phyloP scores from a whole-genome alignment of 64 coral and sea anemone species.

The Pocillopora damicornis region DNA sequence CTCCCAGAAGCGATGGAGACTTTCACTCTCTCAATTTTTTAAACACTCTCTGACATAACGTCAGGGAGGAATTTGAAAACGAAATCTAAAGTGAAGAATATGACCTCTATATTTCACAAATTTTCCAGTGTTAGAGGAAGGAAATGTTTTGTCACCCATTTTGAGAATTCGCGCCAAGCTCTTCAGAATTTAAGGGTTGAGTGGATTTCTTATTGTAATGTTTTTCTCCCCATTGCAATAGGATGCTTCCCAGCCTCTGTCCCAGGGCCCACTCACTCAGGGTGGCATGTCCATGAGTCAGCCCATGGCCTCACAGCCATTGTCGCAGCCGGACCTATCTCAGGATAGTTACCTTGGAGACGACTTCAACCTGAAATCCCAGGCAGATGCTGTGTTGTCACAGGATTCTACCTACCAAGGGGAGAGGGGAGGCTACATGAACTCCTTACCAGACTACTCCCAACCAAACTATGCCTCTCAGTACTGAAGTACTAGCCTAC shows the following conservation, averaged over 20 bases:
- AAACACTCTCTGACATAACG: too few relatives aligned
- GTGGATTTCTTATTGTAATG: background rate
- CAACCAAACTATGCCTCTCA: slow-evolving; percentile 99
- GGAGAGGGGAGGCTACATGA: slow-evolving; percentile 96
- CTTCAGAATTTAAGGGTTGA: background rate
- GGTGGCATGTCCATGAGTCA: slow-evolving; percentile 99
- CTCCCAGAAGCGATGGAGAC: too few relatives aligned
- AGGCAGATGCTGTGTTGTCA: slow-evolving; percentile 93
- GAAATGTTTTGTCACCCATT: too few relatives aligned
- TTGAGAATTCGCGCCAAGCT: too few relatives aligned
- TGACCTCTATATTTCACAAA: too few relatives aligned
- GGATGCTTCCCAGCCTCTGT: slow-evolving; percentile 97
- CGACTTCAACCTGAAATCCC: slow-evolving; percentile 99
- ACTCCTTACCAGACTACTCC: slow-evolving; percentile 97
- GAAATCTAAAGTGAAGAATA: too few relatives aligned
- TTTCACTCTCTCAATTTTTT: too few relatives aligned
- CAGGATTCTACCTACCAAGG: slow-evolving; percentile 99
- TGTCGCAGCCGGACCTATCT: slow-evolving; percentile 96
- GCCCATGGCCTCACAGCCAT: slow-evolving; percentile 94
- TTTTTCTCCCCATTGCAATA: background rate
- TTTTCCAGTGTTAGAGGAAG: too few relatives aligned
- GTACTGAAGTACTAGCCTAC: slow-evolving; percentile 59
- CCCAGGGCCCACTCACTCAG: slow-evolving; percentile 95
- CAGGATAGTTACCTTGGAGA: slow-evolving; percentile 99
- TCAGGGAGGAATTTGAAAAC: too few relatives aligned